phyloP scores from a whole-genome alignment of 1,140 invertebrate genomes.

The Bombus polaris region DNA sequence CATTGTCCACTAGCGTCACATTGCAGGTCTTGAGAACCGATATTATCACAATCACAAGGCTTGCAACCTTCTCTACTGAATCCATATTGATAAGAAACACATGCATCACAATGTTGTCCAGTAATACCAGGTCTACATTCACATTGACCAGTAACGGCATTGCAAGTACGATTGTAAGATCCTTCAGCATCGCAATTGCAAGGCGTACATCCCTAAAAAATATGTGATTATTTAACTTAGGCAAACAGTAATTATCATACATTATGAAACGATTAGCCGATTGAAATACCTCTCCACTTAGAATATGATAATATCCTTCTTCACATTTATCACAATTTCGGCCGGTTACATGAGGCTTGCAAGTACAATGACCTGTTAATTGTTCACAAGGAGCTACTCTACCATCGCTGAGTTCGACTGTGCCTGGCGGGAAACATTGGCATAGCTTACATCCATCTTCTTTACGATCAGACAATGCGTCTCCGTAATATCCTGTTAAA shows the following conservation, averaged over 20 bases:
- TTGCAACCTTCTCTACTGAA: constrained; percentile 94
- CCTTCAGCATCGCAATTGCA: constrained; percentile 95
- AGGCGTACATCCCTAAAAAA: constrained; percentile 88
- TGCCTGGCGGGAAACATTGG: constrained; percentile 92
- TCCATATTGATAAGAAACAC: constrained; percentile 93
- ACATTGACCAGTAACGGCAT: constrained; percentile 92
- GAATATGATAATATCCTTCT: constrained; percentile 92
- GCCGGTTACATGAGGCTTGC: constrained; percentile 93
- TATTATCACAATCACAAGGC: constrained; percentile 93
- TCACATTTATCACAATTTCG: constrained; percentile 94
- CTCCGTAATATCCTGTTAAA: constrained; percentile 90
- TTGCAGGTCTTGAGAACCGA: constrained; percentile 92
- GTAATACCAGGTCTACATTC: constrained; percentile 93
- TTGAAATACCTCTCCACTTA: constrained; percentile 86
- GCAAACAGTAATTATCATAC: background rate
- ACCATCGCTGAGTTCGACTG: constrained; percentile 86
- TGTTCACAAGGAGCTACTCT: constrained; percentile 91
- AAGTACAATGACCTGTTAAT: constrained; percentile 92
- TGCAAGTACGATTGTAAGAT: constrained; percentile 92
- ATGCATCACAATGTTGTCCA: constrained; percentile 93
- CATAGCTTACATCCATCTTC: constrained; percentile 94
- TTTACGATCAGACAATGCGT: constrained; percentile 92
- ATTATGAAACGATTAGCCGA: constrained; percentile 13
- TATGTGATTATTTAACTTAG: background rate
- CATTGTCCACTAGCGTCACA: constrained; percentile 94